A percentile compares a stretch with the other conserved stretches of the same genome.
phyloP scores from a whole-genome alignment of 1,140 invertebrate species.

The Homarus americanus region DNA sequence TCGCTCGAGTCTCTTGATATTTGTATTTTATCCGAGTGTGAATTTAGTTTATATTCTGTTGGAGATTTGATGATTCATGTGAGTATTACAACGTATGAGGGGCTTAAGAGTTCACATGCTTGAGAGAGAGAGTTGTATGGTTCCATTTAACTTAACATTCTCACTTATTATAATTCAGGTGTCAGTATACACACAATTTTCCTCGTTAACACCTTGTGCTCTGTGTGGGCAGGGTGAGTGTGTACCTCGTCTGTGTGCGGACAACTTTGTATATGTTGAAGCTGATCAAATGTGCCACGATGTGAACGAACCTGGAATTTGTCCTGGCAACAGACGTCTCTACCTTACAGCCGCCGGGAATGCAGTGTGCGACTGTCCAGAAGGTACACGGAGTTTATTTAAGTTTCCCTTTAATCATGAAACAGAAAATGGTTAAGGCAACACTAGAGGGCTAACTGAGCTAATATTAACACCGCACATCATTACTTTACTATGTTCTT shows the following conservation, averaged over 20 bases:
- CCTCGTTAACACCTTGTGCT: not conserved
- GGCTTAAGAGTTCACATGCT: too few species aligned
- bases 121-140: too few species aligned
- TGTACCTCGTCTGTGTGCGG: conserved; percentile 71
- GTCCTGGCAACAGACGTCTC: conserved; percentile 70
- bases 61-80: too few species aligned
- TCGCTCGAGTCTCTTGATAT: too few species aligned
- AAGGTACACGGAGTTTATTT: conserved; percentile 16
- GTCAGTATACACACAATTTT: not conserved
- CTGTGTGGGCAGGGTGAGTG: conserved; percentile 72
- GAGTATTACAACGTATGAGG: too few species aligned
- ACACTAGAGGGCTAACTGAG: too few species aligned
- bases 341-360: conserved; percentile 73
- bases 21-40: too few species aligned
- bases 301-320: conserved; percentile 71
- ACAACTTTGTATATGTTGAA: conserved; percentile 69
- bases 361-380: conserved; percentile 72
- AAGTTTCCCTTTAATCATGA: not conserved
- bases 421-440: not conserved
- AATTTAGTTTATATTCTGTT: too few species aligned
- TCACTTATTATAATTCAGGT: not conserved
- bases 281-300: conserved; percentile 74
- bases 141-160: too few species aligned
- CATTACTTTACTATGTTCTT: too few species aligned
- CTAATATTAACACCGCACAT: too few species aligned